These are phyloP conservation scores for Penaeus japonicus DNA, from an alignment of 1,140 invertebrate species.

Conservation along the genomic window DNA sequence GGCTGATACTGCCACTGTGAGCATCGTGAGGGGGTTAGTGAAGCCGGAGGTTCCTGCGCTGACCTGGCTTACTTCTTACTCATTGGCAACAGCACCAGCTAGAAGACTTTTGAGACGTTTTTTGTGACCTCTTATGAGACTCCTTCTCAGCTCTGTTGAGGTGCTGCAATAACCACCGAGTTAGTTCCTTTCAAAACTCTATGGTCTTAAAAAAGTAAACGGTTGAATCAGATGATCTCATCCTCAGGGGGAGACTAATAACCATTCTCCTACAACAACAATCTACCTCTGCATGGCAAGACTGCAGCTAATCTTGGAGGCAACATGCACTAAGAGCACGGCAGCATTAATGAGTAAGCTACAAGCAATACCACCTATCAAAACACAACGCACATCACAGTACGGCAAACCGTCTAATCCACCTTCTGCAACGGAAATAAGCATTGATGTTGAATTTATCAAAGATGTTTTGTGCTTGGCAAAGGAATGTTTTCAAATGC, in stretches of 20 bases:
- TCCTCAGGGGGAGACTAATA: background rate
- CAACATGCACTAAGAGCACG: constrained; percentile 44
- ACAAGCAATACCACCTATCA: constrained; percentile 53
- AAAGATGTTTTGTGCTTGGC: too few relatives aligned
- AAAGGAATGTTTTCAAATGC: too few relatives aligned
- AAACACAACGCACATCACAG: constrained; percentile 55
- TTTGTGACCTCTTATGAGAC: constrained; percentile 6
- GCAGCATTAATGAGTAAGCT: constrained; percentile 32
- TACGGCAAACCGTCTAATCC: constrained; percentile 49
- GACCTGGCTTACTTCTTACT: constrained; percentile 44
- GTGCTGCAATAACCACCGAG: constrained; percentile 43
- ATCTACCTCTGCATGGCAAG: background rate
- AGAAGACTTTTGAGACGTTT: constrained; percentile 22
- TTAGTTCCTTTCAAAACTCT: constrained; percentile 28
- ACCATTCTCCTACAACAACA: background rate
- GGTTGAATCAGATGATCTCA: constrained; percentile 12
- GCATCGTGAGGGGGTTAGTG: background rate
- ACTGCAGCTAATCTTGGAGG: background rate
- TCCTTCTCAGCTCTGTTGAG: constrained; percentile 31
- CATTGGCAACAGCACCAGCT: constrained; percentile 50
- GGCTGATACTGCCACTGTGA: too few relatives aligned
- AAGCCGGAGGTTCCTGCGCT: constrained; percentile 24
- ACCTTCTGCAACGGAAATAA: constrained; percentile 53
- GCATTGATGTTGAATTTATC: constrained; percentile 28
- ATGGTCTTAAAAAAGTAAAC: background rate